Evolutionary conservation across 2,113 vertebrate genomes (phyloP).

Genomic region (Delphinapterus leucas): DNA sequence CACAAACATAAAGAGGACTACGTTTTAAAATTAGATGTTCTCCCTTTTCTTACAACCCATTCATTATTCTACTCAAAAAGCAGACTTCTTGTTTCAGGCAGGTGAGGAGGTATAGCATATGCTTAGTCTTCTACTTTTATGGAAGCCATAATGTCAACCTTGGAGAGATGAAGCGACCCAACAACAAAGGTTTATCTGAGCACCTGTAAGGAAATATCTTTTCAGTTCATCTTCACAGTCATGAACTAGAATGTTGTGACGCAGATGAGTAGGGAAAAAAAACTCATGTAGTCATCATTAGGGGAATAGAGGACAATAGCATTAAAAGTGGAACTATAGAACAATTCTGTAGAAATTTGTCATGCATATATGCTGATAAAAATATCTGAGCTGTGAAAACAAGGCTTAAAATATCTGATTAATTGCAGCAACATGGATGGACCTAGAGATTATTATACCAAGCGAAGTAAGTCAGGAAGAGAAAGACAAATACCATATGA

Average conservation of each 20-base stretch:
- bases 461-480: background rate
- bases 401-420: background rate
- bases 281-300: background rate
- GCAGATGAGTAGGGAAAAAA: background rate
- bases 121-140: background rate
- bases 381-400: slow-evolving; percentile 38
- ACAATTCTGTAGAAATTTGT: slow-evolving; percentile 21
- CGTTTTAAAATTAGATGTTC: background rate
- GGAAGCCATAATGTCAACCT: background rate
- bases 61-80: slow-evolving; percentile 20
- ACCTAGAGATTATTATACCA: background rate
- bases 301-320: background rate
- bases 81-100: background rate
- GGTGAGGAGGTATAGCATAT: background rate
- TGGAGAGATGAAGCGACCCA: background rate
- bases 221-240: background rate
- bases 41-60: background rate
- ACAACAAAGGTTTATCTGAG: slow-evolving; percentile 19
- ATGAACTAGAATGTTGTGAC: background rate
- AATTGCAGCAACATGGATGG: background rate
- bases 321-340: slow-evolving; percentile 18
- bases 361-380: background rate
- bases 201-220: background rate
- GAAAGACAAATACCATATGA: background rate
- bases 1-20: background rate